A percentile compares a stretch with the other conserved stretches of the same genome.
These are phyloP conservation scores for Sapayoa aenigma DNA, from an alignment of 2,113 vertebrate species.

Conservation along the genomic window DNA sequence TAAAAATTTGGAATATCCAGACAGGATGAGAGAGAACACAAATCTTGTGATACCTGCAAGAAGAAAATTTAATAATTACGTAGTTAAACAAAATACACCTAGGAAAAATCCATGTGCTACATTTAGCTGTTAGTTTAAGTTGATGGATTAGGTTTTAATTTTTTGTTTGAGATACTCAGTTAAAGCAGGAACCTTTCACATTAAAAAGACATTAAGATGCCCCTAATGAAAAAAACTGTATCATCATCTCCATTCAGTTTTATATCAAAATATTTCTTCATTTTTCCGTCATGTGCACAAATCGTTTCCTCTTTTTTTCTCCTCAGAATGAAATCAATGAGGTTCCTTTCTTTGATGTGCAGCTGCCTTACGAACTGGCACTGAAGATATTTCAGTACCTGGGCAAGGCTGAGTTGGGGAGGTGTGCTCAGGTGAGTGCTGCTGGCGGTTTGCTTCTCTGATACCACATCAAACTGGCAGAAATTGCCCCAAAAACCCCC, in stretches of 20 bases:
- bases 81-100: neutral
- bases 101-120: neutral
- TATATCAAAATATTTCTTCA: neutral
- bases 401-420: conserved; percentile 82
- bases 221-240: neutral
- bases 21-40: neutral
- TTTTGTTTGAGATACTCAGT: neutral
- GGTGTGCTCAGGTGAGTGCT: conserved; percentile 90
- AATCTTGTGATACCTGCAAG: neutral
- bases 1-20: neutral
- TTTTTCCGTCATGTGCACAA: neutral
- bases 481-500: neutral
- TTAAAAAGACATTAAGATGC: neutral
- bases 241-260: neutral
- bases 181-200: neutral
- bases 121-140: neutral
- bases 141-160: neutral
- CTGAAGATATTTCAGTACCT: conserved; percentile 92
- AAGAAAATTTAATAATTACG: neutral
- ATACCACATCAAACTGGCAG: neutral
- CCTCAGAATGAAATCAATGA: conserved; percentile 93
- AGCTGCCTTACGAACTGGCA: conserved; percentile 92
- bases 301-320: neutral
- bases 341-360: conserved; percentile 93
- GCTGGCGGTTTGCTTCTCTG: neutral